These are phyloP conservation scores for Stomorhina lunata DNA, from an alignment of 2,888 invertebrate genomes.

Conservation along the genomic window DNA sequence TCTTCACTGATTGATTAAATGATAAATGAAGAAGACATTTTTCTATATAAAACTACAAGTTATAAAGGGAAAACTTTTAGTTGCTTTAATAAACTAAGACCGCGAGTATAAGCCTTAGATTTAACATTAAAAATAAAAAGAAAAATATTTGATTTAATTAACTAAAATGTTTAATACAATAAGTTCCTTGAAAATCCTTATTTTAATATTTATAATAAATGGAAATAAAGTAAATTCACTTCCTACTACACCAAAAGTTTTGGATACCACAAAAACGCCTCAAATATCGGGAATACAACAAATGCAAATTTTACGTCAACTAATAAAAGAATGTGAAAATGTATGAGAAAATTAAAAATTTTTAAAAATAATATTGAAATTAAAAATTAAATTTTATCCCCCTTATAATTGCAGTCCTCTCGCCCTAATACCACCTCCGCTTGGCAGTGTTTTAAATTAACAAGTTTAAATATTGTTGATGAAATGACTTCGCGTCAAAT, in stretches of 20 bases:
- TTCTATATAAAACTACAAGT: slow-evolving; percentile 44
- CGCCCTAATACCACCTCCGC: slow-evolving; percentile 69
- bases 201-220: slow-evolving; percentile 7
- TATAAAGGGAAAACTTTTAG: slow-evolving; percentile 42
- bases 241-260: background rate
- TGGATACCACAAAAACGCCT: background rate
- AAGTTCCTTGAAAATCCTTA: background rate
- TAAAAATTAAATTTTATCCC: background rate
- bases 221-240: slow-evolving; percentile 2
- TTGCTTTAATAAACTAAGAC: background rate
- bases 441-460: slow-evolving; percentile 78
- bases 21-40: background rate
- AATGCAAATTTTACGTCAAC: slow-evolving; percentile 41
- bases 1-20: slow-evolving; percentile 44
- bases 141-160: background rate
- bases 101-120: background rate
- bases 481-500: slow-evolving; percentile 82
- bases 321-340: slow-evolving; percentile 58
- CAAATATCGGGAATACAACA: slow-evolving; percentile 54
- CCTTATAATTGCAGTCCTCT: slow-evolving; percentile 20
- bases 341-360: slow-evolving; percentile 13
- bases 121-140: background rate
- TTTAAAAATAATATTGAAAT: background rate
- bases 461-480: slow-evolving; percentile 81
- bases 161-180: slow-evolving; percentile 14